phyloP scores from a whole-genome alignment of 64 coral and sea anemone species.

The Exaiptasia diaphana region DNA sequence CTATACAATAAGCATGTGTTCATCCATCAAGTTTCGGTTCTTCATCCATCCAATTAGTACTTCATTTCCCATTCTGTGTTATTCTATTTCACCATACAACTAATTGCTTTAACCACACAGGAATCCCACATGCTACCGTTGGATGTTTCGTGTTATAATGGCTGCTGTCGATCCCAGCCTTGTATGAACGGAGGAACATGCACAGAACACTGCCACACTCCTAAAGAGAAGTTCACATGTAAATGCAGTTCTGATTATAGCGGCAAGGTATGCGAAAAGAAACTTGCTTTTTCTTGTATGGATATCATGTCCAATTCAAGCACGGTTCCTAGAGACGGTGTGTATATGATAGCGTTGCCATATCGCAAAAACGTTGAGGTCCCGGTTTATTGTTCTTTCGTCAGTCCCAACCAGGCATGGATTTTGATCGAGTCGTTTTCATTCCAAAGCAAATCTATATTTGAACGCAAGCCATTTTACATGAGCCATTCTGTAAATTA shows the following conservation, averaged over 20 bases:
- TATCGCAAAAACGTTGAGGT: background rate
- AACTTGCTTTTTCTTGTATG: background rate
- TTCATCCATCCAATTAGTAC: no score
- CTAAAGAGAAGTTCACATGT: conserved; percentile 18
- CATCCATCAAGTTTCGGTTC: no score
- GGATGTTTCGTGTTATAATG: conserved; percentile 8
- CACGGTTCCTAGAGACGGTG: background rate
- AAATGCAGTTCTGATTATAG: conserved; percentile 1
- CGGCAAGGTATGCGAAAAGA: conserved; percentile 14
- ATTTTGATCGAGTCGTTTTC: conserved; percentile 50
- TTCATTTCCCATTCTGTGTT: no score
- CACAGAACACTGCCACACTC: conserved; percentile 4
- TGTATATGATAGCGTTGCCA: background rate
- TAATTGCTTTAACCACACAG: background rate
- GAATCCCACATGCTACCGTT: background rate
- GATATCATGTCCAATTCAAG: background rate
- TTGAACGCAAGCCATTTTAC: background rate
- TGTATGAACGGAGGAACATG: conserved; percentile 41
- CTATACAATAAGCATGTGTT: no score
- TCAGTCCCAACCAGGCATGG: conserved; percentile 4
- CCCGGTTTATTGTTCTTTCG: background rate
- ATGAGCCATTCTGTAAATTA: background rate
- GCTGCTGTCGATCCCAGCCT: conserved; percentile 28
- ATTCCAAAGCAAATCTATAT: background rate
- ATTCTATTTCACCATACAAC: no score